Evolutionary conservation across 2,797 vertebrate species (phyloP).

Genomic region (Pseudomugil gertrudae): DNA sequence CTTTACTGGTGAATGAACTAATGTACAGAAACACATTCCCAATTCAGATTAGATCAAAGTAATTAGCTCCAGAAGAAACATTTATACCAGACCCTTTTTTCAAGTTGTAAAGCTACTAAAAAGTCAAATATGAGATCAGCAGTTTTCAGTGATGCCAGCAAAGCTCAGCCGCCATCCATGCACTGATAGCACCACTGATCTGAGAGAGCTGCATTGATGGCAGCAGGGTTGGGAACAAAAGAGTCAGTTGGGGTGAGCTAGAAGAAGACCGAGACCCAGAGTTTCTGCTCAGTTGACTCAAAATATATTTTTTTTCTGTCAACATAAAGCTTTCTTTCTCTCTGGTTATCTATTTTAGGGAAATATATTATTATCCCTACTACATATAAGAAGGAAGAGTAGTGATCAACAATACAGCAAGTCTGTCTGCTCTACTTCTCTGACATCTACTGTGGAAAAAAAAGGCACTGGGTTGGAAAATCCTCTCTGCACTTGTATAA

Average conservation of each 20-base stretch:
- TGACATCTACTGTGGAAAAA: conserved; percentile 27
- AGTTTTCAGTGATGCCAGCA: conserved; percentile 22
- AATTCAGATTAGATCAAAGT: background rate
- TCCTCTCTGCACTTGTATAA: conserved; percentile 59
- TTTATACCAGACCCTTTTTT: background rate
- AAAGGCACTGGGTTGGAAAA: conserved; percentile 59
- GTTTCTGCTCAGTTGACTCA: conserved; percentile 27
- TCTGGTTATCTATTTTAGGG: background rate
- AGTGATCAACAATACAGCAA: conserved; percentile 7
- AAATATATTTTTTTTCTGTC: background rate
- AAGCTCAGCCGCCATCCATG: conserved; percentile 26
- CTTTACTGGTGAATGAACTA: conserved; percentile 3
- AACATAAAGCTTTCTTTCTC: background rate
- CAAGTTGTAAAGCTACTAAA: conserved; percentile 9
- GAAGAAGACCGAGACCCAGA: conserved; percentile 14
- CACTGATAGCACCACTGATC: conserved; percentile 35
- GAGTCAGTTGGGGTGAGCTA: conserved; percentile 10
- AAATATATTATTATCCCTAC: background rate
- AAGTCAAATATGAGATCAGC: conserved; percentile 17
- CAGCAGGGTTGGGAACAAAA: conserved; percentile 12
- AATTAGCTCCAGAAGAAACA: background rate
- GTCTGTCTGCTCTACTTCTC: conserved; percentile 12
- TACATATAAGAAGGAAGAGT: background rate
- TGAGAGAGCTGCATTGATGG: conserved; percentile 29
- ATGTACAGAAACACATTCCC: background rate